Base-by-base conservation (phyloP, 2,888 invertebrate species). In the Metalampra italica region DNA sequence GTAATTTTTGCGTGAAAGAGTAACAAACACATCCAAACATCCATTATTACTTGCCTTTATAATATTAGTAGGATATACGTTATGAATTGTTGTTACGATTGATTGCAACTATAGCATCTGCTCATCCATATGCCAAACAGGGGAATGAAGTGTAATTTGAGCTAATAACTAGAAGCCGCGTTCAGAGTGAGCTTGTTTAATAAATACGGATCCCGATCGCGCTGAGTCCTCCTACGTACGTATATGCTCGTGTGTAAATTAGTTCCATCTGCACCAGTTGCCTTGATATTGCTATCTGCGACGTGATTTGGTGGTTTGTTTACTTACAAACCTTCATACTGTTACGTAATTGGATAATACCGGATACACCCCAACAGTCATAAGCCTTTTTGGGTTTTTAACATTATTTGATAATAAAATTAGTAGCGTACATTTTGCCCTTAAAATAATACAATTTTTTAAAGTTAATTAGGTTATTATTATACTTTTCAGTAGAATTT, bases 201-300 rank as follows among this genome's bases (percentile, higher is more conserved):
- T 47, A 50, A 50, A 46, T 42, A 44, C 44, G 50, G 39, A 15
- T 36, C 22, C 22, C 3, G 22, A 5, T 22, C n/a, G 22, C 5
- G 22, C 22, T 22, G 22, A 22, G 22, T n/a, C n/a, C n/a, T n/a
- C n/a, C n/a, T 34, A 34, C 34, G 9, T 36, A 46, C 39, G 44
- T 44, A 39, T 40, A 39, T 40, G 37, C 47, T 44, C 40, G 44
- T 30, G 44, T 46, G 50, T 47, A 47, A 50, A 50, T 50, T 44
- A 50, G 46, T 44, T 37, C 47, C 50, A 50, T 50, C 47, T 47
- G 47, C 40, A 41, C 22, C 49, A 29, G 34, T 36, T 40, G 41
- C 30, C 42, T 38, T 38, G 44, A 46, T 50, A 47, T 47, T 36
- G 37, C 45, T 49, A 30, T 46, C 50, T 44, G 32, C 37, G 40